phyloP scores from a whole-genome alignment of 1,140 invertebrate species.

The Parasteatoda tepidariorum region DNA sequence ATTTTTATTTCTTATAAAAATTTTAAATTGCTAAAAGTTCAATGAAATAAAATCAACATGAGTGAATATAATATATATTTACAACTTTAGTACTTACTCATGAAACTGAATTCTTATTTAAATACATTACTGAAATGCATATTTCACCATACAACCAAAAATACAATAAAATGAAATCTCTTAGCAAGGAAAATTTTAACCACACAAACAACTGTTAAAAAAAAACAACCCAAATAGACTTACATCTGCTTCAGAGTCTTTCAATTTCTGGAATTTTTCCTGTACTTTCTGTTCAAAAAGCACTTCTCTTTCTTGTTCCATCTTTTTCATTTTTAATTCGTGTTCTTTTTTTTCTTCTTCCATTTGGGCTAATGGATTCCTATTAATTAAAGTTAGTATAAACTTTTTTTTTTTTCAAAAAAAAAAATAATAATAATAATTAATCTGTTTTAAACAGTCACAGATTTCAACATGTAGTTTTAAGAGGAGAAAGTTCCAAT shows the following conservation, averaged over 20 bases:
- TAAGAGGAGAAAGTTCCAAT: background rate
- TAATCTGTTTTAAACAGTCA: constrained; percentile 2
- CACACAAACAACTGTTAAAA: too few relatives aligned
- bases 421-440: too few relatives aligned
- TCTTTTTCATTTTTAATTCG: constrained; percentile 95
- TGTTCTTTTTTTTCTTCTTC: constrained; percentile 97
- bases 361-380: constrained; percentile 97
- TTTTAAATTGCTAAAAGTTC: too few relatives aligned
- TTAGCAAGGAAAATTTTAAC: too few relatives aligned
- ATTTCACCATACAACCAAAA: too few relatives aligned
- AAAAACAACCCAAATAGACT: constrained; percentile 64
- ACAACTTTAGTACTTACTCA: too few relatives aligned
- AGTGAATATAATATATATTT: too few relatives aligned
- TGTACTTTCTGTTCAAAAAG: constrained; percentile 90
- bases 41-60: too few relatives aligned
- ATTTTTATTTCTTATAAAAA: too few relatives aligned
- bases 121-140: too few relatives aligned
- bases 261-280: constrained; percentile 92
- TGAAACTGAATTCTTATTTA: too few relatives aligned
- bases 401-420: constrained; percentile 18
- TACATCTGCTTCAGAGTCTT: constrained; percentile 90
- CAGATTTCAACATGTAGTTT: background rate
- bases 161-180: too few relatives aligned
- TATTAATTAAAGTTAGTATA: constrained; percentile 72
- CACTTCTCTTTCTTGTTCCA: constrained; percentile 96